Base-by-base conservation (phyloP, 2,888 invertebrate genomes). In the Digitonthophagus gazella region DNA sequence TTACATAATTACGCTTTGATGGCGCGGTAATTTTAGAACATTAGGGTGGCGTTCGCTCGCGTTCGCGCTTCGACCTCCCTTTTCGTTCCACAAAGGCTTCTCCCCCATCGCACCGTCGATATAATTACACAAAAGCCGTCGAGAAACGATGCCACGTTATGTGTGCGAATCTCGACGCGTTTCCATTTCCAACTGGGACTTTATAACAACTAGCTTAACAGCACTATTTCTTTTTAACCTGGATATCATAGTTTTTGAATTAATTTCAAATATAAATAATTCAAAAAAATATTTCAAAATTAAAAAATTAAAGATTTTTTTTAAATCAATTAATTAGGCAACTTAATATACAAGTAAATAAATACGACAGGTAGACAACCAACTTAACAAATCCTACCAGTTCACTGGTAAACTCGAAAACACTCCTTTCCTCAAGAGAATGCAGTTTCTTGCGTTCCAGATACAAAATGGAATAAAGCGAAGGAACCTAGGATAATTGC, bases 1-100 rank as follows among this genome's bases (percentile, higher is more conserved):
- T 61, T 61, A 61, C 61, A 20, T 61, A 61, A 61, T 61, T 61
- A 61, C 61, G 20, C 61, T 61, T 61, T 61, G 61, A 61, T 19
- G 61, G 61, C 11, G 3, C 19, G 19, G 61, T 61, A 61, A 61
- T 61, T 61, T 20, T 61, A 61, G 61, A 61, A 19, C 61, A 61
- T 61, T 61, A 61, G 61, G 18, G 61, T 15, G 56, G 54, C 16
- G 57, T 15, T 44, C 28, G 28, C 28, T 44, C 28, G 28, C 28
- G n/a, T n/a, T 44, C 28, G 28, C 28, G 28, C 28, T 44, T 44
- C 28, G 28, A 44, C 28, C 28, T 11, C 6, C 28, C 28, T 11
- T 11, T 44, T 11, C 28, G 8, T 11, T 44, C 1, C 6, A 44
- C 28, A 44, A 44, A 44, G 28, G 28, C 6, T 11, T 44, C 28